Percentiles rank a stretch among this genome's conserved stretches.
Evolutionary conservation across 2,797 vertebrate species (phyloP).

Genomic region (Sternotherus odoratus): DNA sequence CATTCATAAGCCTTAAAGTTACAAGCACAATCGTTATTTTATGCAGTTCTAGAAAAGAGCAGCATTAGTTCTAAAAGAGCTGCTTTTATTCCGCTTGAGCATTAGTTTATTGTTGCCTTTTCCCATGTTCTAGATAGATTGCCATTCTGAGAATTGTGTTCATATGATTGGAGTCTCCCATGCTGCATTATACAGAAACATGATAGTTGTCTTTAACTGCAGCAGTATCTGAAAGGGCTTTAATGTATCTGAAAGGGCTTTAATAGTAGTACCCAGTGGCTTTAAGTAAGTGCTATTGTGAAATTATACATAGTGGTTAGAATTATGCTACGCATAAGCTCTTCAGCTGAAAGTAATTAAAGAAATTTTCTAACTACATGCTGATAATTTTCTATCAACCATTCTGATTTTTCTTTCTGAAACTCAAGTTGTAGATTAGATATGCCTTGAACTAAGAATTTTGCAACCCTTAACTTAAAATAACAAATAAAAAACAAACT

Average conservation of each 20-base stretch:
- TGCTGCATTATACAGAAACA: background rate
- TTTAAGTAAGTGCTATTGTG: background rate
- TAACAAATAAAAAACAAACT: background rate
- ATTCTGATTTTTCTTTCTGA: background rate
- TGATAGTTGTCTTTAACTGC: background rate
- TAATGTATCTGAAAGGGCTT: conserved; percentile 6
- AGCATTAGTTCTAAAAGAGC: background rate
- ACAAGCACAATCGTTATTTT: background rate
- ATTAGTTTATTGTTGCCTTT: background rate
- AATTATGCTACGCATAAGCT: background rate
- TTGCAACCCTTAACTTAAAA: background rate
- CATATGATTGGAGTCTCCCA: background rate
- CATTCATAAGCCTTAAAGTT: background rate
- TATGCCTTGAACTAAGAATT: background rate
- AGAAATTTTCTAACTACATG: background rate
- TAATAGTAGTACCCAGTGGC: background rate
- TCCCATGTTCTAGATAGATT: background rate
- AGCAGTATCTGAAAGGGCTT: background rate
- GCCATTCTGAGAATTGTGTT: background rate
- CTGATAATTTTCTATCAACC: background rate
- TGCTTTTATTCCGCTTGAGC: background rate
- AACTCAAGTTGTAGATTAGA: background rate
- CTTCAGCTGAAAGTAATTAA: background rate
- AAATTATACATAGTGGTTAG: background rate
- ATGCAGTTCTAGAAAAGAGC: background rate